phyloP scores from a whole-genome alignment of 1,140 invertebrate species.

The Dryas iulia region DNA sequence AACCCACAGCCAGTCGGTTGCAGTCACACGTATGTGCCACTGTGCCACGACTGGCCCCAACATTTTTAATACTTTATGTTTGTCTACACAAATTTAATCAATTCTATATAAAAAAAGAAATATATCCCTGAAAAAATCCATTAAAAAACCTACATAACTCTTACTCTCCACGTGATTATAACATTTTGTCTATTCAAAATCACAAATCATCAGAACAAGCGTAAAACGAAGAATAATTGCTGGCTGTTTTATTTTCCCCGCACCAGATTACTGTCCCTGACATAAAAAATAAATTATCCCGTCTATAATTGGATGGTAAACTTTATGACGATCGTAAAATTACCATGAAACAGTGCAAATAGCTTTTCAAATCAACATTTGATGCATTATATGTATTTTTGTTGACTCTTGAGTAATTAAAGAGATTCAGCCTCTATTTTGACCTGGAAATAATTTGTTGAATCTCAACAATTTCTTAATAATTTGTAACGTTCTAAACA shows the following conservation, averaged over 20 bases:
- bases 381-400: constrained; percentile 21
- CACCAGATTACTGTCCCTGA: constrained; percentile 48
- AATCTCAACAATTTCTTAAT: neutral
- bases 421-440: neutral
- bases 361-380: constrained; percentile 62
- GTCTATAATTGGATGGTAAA: constrained; percentile 63
- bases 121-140: no score
- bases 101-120: no score
- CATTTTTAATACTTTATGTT: no score
- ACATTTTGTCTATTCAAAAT: neutral
- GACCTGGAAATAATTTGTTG: neutral
- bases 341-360: constrained; percentile 62
- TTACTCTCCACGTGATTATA: no score
- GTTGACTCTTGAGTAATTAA: neutral
- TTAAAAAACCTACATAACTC: no score
- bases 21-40: no score
- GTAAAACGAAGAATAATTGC: constrained; percentile 38
- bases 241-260: constrained; percentile 48
- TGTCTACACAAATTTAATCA: no score
- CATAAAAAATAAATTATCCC: constrained; percentile 64
- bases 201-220: constrained; percentile 23
- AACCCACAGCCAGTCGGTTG: no score
- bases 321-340: constrained; percentile 65
- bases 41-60: no score
- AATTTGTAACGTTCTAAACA: neutral